phyloP scores from a whole-genome alignment of 2,113 vertebrate genomes.

The Gnathonemus longibarbis region DNA sequence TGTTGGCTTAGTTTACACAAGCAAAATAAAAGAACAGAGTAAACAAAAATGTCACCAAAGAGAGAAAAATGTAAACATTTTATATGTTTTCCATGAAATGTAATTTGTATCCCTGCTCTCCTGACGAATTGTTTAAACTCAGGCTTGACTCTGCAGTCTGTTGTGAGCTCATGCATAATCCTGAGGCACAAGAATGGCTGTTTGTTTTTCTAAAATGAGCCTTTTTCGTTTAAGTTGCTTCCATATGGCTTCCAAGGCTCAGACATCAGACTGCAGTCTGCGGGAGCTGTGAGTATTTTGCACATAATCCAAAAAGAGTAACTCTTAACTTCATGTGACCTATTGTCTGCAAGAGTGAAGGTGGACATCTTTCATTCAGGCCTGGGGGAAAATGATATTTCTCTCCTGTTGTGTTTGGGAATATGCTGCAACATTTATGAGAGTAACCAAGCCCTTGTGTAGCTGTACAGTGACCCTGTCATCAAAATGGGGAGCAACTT shows the following conservation, averaged over 20 bases:
- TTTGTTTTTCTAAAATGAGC: slow-evolving; percentile 1
- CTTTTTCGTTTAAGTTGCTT: slow-evolving; percentile 16
- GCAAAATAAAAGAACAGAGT: background rate
- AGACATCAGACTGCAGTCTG: background rate
- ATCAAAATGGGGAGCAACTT: background rate
- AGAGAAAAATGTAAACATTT: background rate
- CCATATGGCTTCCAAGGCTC: slow-evolving; percentile 18
- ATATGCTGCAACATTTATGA: background rate
- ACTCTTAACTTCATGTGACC: background rate
- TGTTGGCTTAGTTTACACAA: background rate
- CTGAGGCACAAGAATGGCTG: background rate
- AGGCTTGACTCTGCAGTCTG: background rate
- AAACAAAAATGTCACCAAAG: background rate
- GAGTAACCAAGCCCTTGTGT: background rate
- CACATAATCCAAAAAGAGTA: background rate
- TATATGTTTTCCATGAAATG: background rate
- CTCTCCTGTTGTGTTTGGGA: background rate
- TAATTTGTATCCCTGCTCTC: slow-evolving; percentile 1
- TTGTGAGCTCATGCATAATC: slow-evolving; percentile 6
- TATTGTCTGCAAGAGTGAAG: background rate
- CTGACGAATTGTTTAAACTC: background rate
- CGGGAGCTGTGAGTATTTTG: slow-evolving; percentile 17
- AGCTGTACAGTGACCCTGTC: background rate
- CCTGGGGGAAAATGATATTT: background rate
- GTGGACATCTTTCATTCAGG: background rate